Conservation (phyloP, 2,113 vertebrate species). For the Chrysemys picta region DNA sequence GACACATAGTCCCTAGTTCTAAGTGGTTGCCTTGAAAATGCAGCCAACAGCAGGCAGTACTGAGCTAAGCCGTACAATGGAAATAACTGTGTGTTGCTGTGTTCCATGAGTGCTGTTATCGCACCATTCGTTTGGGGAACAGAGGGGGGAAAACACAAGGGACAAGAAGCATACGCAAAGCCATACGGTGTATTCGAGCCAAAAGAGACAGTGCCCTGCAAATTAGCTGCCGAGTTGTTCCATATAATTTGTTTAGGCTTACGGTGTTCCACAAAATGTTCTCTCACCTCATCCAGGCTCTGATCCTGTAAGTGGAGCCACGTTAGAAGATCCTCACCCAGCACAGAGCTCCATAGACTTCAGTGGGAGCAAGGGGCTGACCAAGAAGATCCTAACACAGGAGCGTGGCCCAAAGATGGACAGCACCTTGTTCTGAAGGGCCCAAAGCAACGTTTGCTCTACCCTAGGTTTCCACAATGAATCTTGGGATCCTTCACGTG, state of each 20-base stretch:
- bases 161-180: not conserved
- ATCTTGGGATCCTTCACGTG: not conserved
- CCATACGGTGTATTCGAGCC: accelerated
- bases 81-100: constrained; percentile 56
- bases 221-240: not conserved
- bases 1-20: not conserved
- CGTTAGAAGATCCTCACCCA: not conserved
- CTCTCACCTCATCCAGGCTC: not conserved
- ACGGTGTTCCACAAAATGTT: not conserved
- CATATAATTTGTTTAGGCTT: not conserved
- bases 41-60: constrained; percentile 69
- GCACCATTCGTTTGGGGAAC: constrained; percentile 50
- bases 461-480: not conserved
- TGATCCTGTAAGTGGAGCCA: not conserved
- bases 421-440: not conserved
- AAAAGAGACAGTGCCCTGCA: not conserved
- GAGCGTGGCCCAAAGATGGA: not conserved
- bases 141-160: not conserved
- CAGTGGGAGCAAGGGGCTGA: not conserved
- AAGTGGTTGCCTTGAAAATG: constrained; percentile 34
- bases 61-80: constrained; percentile 38
- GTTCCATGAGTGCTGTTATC: constrained; percentile 33
- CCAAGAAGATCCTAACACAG: not conserved
- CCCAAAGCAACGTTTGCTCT: accelerated
- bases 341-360: not conserved